Base-by-base conservation (phyloP, 23 tunicate species). In the Phallusia fumigata region DNA sequence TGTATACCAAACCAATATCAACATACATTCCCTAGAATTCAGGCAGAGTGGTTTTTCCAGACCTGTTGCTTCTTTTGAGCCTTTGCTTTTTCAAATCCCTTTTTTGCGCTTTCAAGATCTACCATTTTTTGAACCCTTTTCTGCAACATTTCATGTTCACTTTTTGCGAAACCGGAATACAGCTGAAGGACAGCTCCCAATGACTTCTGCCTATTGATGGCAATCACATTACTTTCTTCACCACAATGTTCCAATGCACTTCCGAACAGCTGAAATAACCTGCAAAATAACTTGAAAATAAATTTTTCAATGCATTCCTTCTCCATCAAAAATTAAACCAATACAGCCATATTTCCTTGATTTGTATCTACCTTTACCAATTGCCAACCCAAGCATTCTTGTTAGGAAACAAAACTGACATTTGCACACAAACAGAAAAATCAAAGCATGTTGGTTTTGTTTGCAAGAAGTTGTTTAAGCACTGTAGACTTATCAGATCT, bases 51-150 rank as follows among this genome's bases (percentile, higher is more conserved):
- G 47, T 40, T 40, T 40, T 40, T 3, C 6, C 49, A n/a, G 6
- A 88, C 91, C 83, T 88, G 93, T 31, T 79, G 76, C 45, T 89
- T 89, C 35, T 89, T 89, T 33, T 30, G 81, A 30, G 88, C 75
- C 50, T 89, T 89, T 24, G 93, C 87, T 40, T 84, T 89, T 84
- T 89, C 93, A 78, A 64, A 89, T 36, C 21, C 52, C 47, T 75
- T 79, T 52, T 84, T 89, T 44, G 93, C 84, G 44, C 30, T 84
- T 65, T 84, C 93, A 19, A 89, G 75, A 8, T 89, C 93, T 31
- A 89, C 33, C 31, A 33, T 50, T 33, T 89, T 89, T 16, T 69
- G 81, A 0, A 84, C 84, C 69, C 93, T 65, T 58, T 89, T 89
- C 53, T 83, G 84, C 36, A 83, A 80, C 88, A 84, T 89, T 18